Evolutionary conservation across 2,888 invertebrate species (phyloP), one percentile per base, ranked within the genome.

Genomic region (Rugalucina vietnamica): DNA sequence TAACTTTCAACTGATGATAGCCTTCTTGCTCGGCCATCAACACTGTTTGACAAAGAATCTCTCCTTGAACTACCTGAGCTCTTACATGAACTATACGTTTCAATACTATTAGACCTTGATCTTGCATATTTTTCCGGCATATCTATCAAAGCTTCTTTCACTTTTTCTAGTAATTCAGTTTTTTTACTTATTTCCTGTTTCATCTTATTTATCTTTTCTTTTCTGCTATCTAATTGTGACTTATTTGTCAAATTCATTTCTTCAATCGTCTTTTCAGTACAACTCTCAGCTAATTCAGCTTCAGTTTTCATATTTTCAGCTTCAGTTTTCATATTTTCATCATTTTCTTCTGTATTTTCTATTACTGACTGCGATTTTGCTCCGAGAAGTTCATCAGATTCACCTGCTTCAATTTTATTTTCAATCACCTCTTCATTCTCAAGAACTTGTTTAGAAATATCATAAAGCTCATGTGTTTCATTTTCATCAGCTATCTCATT

Each of bases 21-120:
- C 29, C 60, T 24, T 60, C 29, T 60, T 3, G 24, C 5, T 27
- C 60, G 27, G 29, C 29, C 29, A 27, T 82, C 77, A 73, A 32
- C 72, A 36, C 69, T 82, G 14, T 49, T 50, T 18, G 54, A 32
- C 12, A 69, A 37, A 29, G 82, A 82, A 60, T 70, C 79, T 74
- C 76, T 50, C n/a, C 82, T 75, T 54, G 82, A 78, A 12, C 32
- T 43, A 27, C 36, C n/a, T n/a, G n/a, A n/a, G n/a, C n/a, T 27
- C n/a, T 27, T 71, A 70, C 76, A 72, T 21, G 80, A 37, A 18
- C 54, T 50, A 60, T 29, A 60, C 5, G 71, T 81, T 14, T 79
- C 82, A n/a, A n/a, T 36, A 34, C 79, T 82, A 57, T 75, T 82
- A 18, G 82, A 81, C 8, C 81, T 54, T 34, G 81, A 81, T 36